Conservation (phyloP, 2,888 invertebrate genomes). For the Priocnemis perturbator region DNA sequence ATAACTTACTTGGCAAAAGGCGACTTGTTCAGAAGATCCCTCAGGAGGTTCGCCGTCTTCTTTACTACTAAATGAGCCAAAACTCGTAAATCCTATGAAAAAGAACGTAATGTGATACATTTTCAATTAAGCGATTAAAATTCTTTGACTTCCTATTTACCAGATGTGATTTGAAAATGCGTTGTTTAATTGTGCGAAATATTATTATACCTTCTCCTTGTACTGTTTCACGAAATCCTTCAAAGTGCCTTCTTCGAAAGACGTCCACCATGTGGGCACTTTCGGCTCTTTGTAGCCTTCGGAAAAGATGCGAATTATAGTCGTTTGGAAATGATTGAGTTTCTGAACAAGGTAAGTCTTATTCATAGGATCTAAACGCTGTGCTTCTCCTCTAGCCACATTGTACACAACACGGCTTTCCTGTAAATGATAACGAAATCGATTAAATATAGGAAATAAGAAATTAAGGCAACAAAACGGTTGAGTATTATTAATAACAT, state of each 20-base stretch:
- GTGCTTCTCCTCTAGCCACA: background rate
- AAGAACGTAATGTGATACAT: too few species aligned
- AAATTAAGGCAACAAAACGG: background rate
- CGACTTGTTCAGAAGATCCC: slow-evolving; percentile 43
- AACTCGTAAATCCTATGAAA: slow-evolving; percentile 49
- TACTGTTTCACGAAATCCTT: slow-evolving; percentile 60
- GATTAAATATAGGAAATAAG: background rate
- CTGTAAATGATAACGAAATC: background rate
- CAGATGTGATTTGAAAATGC: too few species aligned
- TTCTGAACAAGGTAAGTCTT: slow-evolving; percentile 55
- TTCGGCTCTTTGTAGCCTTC: slow-evolving; percentile 56
- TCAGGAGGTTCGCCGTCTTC: slow-evolving; percentile 48
- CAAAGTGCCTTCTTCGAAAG: slow-evolving; percentile 62
- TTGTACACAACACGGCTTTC: background rate
- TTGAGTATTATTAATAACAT: too few species aligned
- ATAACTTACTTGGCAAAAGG: slow-evolving; percentile 40
- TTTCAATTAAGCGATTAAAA: too few species aligned
- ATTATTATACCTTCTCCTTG: slow-evolving; percentile 55
- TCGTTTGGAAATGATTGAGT: slow-evolving; percentile 49
- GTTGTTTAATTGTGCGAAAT: too few species aligned
- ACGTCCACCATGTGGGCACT: slow-evolving; percentile 66
- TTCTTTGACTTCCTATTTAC: too few species aligned
- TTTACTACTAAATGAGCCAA: slow-evolving; percentile 55
- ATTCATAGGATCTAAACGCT: slow-evolving; percentile 29
- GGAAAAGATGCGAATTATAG: slow-evolving; percentile 45